Conservation (phyloP, 2,113 vertebrate genomes). For the Pimephales promelas region DNA sequence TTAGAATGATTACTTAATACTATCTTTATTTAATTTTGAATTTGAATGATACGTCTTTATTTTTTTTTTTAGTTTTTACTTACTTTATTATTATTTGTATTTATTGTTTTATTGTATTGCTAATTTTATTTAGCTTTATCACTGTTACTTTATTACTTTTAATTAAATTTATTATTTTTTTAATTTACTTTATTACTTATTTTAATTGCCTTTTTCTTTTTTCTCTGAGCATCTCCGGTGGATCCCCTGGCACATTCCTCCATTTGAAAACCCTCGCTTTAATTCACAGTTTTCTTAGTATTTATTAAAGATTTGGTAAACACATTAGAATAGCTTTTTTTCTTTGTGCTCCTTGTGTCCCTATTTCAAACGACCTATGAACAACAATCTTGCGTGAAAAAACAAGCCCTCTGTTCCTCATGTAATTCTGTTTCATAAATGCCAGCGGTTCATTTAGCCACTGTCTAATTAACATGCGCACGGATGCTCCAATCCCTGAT, state of each 20-base stretch:
- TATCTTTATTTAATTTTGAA: neutral
- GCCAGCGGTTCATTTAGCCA: conserved; percentile 8
- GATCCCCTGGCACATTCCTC: neutral
- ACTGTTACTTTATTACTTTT: too few species aligned
- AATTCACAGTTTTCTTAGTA: neutral
- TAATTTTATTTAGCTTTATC: too few species aligned
- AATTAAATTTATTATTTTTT: too few species aligned
- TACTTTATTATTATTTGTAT: too few species aligned
- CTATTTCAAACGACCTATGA: neutral
- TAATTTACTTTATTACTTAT: too few species aligned
- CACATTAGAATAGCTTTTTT: neutral
- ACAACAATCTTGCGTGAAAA: neutral
- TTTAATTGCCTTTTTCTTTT: neutral
- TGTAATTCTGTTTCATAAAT: conserved; percentile 22
- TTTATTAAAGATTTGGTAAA: neutral
- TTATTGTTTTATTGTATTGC: too few species aligned
- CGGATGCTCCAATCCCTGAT: conserved; percentile 27
- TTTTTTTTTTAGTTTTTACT: too few species aligned
- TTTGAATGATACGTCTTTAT: too few species aligned
- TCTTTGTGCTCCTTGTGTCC: neutral
- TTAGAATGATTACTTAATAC: neutral
- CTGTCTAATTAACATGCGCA: conserved; percentile 38
- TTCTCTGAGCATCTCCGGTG: neutral
- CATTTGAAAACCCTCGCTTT: neutral
- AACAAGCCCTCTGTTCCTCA: neutral